A percentile compares a stretch with the other conserved stretches of the same genome.
phyloP scores from a whole-genome alignment of 64 coral and sea anemone species.

The Exaiptasia diaphana region DNA sequence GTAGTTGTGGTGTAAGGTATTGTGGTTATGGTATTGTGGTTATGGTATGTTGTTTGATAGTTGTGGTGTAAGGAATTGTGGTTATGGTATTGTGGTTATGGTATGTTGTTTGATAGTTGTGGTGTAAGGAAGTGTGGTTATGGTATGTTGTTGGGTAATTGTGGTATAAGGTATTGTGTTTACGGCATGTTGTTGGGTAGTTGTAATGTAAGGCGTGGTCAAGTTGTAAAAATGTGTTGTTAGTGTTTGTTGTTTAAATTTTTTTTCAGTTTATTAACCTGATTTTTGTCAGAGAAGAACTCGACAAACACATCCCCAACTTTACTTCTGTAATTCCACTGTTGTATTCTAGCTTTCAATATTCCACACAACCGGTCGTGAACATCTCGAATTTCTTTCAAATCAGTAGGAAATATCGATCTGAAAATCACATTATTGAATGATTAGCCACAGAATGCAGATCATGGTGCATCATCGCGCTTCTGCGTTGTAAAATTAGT shows the following conservation, averaged over 20 bases:
- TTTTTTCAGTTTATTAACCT: not conserved
- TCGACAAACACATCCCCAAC: constrained; percentile 51
- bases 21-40: too few species aligned
- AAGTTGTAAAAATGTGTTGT: too few species aligned
- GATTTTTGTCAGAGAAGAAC: constrained; percentile 45
- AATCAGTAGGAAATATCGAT: constrained; percentile 43
- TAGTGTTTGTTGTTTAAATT: not conserved
- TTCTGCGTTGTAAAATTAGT: not conserved
- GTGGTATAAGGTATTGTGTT: not conserved
- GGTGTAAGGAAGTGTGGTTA: too few species aligned
- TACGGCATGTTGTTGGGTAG: not conserved
- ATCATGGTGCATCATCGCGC: not conserved
- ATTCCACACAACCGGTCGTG: constrained; percentile 21
- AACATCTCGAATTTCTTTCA: constrained; percentile 31
- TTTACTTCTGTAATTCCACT: constrained; percentile 54
- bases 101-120: too few species aligned
- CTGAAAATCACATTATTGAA: not conserved
- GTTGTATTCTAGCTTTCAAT: constrained; percentile 20
- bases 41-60: too few species aligned
- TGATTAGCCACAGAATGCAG: not conserved
- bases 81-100: too few species aligned
- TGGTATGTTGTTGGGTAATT: too few species aligned
- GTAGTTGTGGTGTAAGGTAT: too few species aligned
- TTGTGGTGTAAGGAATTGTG: too few species aligned
- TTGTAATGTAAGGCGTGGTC: not conserved